Conservation (phyloP, 2,797 vertebrate species). For the Acrossocheilus fasciatus region DNA sequence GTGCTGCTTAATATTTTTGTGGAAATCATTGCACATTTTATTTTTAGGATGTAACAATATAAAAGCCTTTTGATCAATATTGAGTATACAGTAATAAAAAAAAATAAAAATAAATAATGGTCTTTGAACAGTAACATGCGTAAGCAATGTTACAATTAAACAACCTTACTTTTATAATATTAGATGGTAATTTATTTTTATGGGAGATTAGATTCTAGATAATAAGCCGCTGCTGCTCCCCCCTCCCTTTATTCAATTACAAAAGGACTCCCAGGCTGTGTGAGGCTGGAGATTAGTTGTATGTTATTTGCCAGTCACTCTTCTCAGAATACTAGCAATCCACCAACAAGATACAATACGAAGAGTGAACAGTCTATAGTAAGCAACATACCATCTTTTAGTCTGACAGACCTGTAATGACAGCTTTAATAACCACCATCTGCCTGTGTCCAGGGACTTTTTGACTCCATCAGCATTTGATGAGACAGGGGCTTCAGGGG, state of each 20-base stretch:
- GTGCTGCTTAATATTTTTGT: background rate
- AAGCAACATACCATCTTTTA: constrained; percentile 27
- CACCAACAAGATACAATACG: constrained; percentile 2
- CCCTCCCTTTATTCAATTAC: background rate
- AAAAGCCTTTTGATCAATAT: background rate
- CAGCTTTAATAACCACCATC: constrained; percentile 37
- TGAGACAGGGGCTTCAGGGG: constrained; percentile 39
- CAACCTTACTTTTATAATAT: background rate
- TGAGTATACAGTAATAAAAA: background rate
- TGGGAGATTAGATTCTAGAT: background rate
- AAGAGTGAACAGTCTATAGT: constrained; percentile 16
- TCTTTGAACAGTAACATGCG: no score
- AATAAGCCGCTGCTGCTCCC: no score
- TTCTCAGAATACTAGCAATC: background rate
- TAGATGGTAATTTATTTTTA: background rate
- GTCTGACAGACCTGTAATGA: constrained; percentile 39
- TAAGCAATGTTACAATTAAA: background rate
- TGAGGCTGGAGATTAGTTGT: background rate
- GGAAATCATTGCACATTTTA: background rate
- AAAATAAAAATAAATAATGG: background rate
- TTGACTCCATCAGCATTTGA: constrained; percentile 41
- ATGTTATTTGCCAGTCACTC: background rate
- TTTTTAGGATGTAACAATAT: background rate
- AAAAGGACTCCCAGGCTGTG: background rate
- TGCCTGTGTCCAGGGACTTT: constrained; percentile 36